phyloP scores from a whole-genome alignment of 2,797 vertebrate species.

The Odontamblyopus rebecca region DNA sequence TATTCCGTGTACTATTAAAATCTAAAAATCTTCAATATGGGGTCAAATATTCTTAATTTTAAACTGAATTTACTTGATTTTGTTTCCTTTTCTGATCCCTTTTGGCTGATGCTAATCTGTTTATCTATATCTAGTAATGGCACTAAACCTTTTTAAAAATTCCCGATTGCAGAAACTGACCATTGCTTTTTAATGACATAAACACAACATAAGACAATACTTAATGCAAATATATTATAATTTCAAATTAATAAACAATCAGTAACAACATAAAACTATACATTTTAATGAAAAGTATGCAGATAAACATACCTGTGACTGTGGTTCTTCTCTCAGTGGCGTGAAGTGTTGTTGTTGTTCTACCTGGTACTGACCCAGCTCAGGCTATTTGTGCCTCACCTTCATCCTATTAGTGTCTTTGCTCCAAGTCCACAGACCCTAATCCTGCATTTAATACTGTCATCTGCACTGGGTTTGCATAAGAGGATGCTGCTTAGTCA shows the following conservation, averaged over 20 bases:
- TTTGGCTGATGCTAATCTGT: too few relatives aligned
- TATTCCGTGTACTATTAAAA: too few relatives aligned
- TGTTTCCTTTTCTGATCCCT: too few relatives aligned
- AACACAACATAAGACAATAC: background rate
- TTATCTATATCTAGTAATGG: too few relatives aligned
- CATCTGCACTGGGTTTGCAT: slow-evolving; percentile 31
- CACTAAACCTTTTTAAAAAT: too few relatives aligned
- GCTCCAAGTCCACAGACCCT: slow-evolving; percentile 49
- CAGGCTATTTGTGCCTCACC: slow-evolving; percentile 67
- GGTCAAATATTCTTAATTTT: too few relatives aligned
- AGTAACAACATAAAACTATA: background rate
- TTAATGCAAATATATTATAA: too few relatives aligned
- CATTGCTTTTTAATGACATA: background rate
- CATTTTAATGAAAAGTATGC: background rate
- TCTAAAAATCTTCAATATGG: too few relatives aligned
- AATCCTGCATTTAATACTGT: slow-evolving; percentile 65
- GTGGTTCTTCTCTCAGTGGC: slow-evolving; percentile 16
- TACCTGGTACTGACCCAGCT: slow-evolving; percentile 40
- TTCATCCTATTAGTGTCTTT: slow-evolving; percentile 78
- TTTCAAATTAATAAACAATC: background rate
- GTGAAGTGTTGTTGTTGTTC: slow-evolving; percentile 30
- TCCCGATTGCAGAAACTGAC: too few relatives aligned
- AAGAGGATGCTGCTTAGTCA: slow-evolving; percentile 41
- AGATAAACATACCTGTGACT: slow-evolving; percentile 49
- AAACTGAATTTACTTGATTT: too few relatives aligned